Evolutionary conservation across 2,888 invertebrate genomes (phyloP).

Genomic region (Drosophila recens): DNA sequence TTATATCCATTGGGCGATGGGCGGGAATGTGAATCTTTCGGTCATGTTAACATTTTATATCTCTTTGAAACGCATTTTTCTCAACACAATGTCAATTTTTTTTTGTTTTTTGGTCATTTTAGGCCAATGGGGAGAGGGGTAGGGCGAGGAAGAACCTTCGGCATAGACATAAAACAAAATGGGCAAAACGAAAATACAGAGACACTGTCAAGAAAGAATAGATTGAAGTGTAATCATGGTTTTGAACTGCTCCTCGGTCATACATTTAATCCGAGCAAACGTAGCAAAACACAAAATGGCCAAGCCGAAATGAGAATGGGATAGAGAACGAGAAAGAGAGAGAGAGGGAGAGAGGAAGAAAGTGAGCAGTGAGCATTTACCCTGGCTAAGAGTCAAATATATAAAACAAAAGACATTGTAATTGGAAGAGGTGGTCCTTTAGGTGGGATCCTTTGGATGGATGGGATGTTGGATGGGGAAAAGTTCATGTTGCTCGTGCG

Average conservation of each 20-base stretch:
- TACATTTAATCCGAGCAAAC: slow-evolving; percentile 78
- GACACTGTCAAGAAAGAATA: slow-evolving; percentile 63
- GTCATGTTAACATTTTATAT: slow-evolving; percentile 80
- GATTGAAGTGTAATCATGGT: slow-evolving; percentile 81
- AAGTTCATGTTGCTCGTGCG: slow-evolving; percentile 70
- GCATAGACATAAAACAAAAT: slow-evolving; percentile 76
- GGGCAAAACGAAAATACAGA: slow-evolving; percentile 40
- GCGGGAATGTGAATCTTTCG: slow-evolving; percentile 44
- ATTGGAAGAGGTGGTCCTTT: slow-evolving; percentile 57
- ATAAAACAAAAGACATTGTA: slow-evolving; percentile 80
- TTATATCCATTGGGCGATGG: slow-evolving; percentile 72
- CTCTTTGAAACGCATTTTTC: slow-evolving; percentile 81
- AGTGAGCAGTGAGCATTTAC: slow-evolving; percentile 56
- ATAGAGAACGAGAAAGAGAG: too few relatives aligned
- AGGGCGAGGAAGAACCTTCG: neutral
- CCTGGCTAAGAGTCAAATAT: slow-evolving; percentile 51
- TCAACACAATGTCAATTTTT: slow-evolving; percentile 58
- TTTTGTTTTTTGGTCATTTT: slow-evolving; percentile 45
- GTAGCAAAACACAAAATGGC: slow-evolving; percentile 75
- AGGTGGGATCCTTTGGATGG: neutral
- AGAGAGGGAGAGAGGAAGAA: neutral
- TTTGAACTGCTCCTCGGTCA: slow-evolving; percentile 80
- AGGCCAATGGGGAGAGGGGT: neutral
- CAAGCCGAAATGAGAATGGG: slow-evolving; percentile 59
- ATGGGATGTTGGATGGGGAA: too few relatives aligned